Evolutionary conservation across 2,113 vertebrate species (phyloP).

Genomic region (Climacteris rufus): DNA sequence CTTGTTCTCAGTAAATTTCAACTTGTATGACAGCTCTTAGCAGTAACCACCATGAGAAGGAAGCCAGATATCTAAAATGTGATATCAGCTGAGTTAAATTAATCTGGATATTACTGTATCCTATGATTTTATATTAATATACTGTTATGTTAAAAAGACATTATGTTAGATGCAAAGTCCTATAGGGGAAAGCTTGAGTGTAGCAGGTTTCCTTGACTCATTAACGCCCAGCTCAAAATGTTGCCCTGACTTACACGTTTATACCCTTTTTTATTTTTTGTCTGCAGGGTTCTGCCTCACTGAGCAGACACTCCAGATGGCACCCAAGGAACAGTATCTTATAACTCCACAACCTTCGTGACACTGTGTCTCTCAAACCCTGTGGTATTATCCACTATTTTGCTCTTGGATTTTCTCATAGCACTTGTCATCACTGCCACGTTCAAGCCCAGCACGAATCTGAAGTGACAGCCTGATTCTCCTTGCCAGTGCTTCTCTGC

Average conservation of each 20-base stretch:
- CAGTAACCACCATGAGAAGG: not conserved
- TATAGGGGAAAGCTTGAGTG: not conserved
- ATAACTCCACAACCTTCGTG: not conserved
- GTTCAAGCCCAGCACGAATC: not conserved
- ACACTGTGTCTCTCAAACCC: not conserved
- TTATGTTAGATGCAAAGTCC: not conserved
- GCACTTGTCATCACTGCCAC: not conserved
- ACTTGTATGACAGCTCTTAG: not conserved
- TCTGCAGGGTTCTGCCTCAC: not conserved
- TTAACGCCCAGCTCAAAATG: not conserved
- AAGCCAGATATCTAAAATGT: not conserved
- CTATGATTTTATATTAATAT: not conserved
- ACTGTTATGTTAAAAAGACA: not conserved
- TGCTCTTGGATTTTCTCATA: not conserved
- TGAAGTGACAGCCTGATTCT: not conserved
- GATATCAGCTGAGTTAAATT: not conserved
- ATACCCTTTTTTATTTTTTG: too few relatives aligned
- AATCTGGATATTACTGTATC: not conserved
- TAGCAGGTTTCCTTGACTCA: not conserved
- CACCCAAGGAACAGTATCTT: not conserved
- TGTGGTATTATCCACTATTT: not conserved
- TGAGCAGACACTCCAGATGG: not conserved
- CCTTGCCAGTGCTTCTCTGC: not conserved
- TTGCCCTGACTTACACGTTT: not conserved
- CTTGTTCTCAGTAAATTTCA: not conserved